A percentile compares a stretch with the other conserved stretches of the same genome.
These are phyloP conservation scores for Euzetes globulus DNA, from an alignment of 2,888 invertebrate species.

Conservation along the genomic window DNA sequence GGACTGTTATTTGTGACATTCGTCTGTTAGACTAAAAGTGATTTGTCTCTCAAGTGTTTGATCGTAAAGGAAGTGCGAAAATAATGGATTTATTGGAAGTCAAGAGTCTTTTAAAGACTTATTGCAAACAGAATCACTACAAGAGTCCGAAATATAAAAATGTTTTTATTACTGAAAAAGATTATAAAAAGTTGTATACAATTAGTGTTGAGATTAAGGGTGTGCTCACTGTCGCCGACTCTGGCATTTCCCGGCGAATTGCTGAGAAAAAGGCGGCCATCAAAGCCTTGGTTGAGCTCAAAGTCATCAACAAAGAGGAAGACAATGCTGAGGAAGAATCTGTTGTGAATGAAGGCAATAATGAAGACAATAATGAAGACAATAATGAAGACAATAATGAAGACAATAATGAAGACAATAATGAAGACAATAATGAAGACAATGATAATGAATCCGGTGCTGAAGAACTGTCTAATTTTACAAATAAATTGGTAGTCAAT, in stretches of 20 bases:
- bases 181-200: neutral
- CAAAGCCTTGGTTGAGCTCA: neutral
- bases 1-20: too few relatives aligned
- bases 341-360: neutral
- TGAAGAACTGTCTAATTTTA: too few relatives aligned
- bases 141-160: neutral
- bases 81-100: neutral
- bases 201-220: neutral
- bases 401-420: too few relatives aligned
- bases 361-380: neutral
- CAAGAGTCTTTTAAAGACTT: neutral
- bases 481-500: too few relatives aligned
- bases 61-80: neutral
- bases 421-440: too few relatives aligned
- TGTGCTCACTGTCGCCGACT: neutral
- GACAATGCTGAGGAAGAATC: neutral
- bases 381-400: neutral
- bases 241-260: neutral
- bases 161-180: neutral
- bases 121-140: neutral
- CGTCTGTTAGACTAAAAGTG: too few relatives aligned
- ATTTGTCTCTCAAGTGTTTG: too few relatives aligned
- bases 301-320: neutral
- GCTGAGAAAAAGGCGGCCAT: slow-evolving; percentile 14
- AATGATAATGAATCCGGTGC: too few relatives aligned